Base-by-base conservation (phyloP, 2,113 vertebrate genomes). In the Pollimyrus isidori region DNA sequence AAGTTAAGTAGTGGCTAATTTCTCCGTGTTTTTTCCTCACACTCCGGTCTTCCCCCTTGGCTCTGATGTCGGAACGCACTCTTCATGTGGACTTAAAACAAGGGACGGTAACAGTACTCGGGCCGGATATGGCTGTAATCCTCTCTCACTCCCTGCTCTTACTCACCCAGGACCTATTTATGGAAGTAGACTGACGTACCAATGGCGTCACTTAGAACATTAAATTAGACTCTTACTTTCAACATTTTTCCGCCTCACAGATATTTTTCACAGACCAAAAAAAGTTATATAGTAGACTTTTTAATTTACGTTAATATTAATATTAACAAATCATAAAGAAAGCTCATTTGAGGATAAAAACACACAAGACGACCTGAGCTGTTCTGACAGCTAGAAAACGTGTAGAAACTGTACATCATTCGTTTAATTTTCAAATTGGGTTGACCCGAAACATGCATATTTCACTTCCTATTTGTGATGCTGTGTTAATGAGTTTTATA, bases 121-220 rank as follows among this genome's bases (percentile, higher is more conserved):
- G 9, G 35, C 76, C 23, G 26, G 50, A 56, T 53, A 15, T 39
- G 50, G 13, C 49, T 39, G 11, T 89, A 89, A 89, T 85, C 88
- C 88, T 13, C 50, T 46, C 76, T 7, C 21, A 13, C 52, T 6
- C 52, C 10, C 17, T 62, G 69, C 83, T 89, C 73, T 87, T 76
- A 35, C 52, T 89, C 76, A 62, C 50, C 35, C 52, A 21, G 50
- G 30, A 48, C 39, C 76, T 89, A 89, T 84, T 84, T 89, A 85
- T 89, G 80, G 88, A 35, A 48, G 30, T 4, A 58, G 88, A 62
- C 30, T 80, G 52, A 89, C 73, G 69, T 83, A 52, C 88, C 58
- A 85, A 85, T 85, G 76, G 39, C 52, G 21, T 89, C 88, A 89
- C 23, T 7, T 10, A 85, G 42, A 80, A 52, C 42, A 89, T 89